Base-by-base conservation (phyloP, 2,888 invertebrate genomes). In the Elysia crispata region DNA sequence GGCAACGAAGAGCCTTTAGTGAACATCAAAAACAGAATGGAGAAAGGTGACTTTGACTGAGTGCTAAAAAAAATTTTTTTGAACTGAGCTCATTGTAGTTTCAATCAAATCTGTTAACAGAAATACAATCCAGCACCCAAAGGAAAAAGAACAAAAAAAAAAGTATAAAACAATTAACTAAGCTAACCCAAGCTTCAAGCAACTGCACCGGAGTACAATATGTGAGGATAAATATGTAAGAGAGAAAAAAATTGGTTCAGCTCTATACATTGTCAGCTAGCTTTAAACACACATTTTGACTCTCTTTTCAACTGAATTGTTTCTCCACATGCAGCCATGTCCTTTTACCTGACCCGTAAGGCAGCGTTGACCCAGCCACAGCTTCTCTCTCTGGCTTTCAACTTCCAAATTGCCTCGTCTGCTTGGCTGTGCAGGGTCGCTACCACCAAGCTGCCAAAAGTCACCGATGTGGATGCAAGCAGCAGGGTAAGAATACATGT, bases 371-470 rank as follows among this genome's bases (percentile, higher is more conserved):
- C 95, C 11, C 96, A 96, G 89, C 96, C 96, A 0, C 94, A 94
- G 25, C 94, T 95, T 91, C 92, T 97, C 82, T 94, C 94, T 31
- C 94, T 95, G 86, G 92, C 96, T 83, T 94, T 96, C 84, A 94
- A 95, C 81, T 95, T 98, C 86, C 95, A 95, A 87, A 95, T 96
- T 25, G 95, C 95, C 20, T 95, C 97, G 0, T 95, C 96, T 74
- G 94, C 95, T 76, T 98, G 97, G 97, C 92, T 98, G 54, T 94
- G 95, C 73, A 97, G 97, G 91, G 94, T 97, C n/a, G 95, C 96
- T 0, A 90, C 95, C 15, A 73, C 75, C 80, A 86, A 80, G 64
- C 49, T 70, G 41, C 64, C 80, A n/a, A 54, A 75, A 23, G 76
- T 69, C 23, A 15, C 69, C 13, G 76, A 69, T 23, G 76, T 76